Evolutionary conservation across 2,797 vertebrate genomes (phyloP).

Genomic region (Mormyrops attenuatus): DNA sequence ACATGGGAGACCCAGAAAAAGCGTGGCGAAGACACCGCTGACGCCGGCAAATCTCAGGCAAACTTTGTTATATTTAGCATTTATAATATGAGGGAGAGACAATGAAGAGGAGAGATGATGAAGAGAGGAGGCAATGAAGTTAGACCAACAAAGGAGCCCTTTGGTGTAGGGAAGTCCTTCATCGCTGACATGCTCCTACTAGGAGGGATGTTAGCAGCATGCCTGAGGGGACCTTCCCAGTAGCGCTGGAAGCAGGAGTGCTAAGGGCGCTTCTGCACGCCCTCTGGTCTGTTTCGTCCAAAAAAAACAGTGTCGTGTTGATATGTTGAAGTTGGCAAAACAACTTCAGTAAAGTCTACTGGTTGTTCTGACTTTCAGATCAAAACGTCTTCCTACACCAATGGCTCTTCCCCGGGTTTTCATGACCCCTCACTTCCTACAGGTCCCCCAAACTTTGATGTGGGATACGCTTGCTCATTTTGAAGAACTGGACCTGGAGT

Average conservation of each 20-base stretch:
- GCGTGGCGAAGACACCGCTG: not conserved
- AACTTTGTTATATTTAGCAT: not conserved
- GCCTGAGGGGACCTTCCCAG: not conserved
- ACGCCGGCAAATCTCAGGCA: not conserved
- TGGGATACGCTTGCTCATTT: not conserved
- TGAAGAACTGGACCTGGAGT: not conserved
- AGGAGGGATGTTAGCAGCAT: not conserved
- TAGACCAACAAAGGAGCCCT: not conserved
- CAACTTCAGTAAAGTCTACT: not conserved
- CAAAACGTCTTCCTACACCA: not conserved
- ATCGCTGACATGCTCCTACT: not conserved
- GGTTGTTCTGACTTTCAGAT: not conserved
- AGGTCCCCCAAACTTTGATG: not conserved
- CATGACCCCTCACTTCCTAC: not conserved
- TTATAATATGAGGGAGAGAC: not conserved
- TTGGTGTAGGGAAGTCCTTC: not conserved
- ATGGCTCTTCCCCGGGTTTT: not conserved
- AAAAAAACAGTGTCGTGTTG: too few relatives aligned
- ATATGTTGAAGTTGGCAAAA: not conserved
- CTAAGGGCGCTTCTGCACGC: not conserved
- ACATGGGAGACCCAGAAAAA: not conserved
- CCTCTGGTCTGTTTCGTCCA: not conserved
- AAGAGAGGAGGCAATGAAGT: not conserved
- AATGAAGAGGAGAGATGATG: not conserved
- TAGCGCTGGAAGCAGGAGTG: not conserved